A percentile compares a stretch with the other conserved stretches of the same genome.
Conservation (phyloP, 2,113 vertebrate genomes). For the Axis porcinus region DNA sequence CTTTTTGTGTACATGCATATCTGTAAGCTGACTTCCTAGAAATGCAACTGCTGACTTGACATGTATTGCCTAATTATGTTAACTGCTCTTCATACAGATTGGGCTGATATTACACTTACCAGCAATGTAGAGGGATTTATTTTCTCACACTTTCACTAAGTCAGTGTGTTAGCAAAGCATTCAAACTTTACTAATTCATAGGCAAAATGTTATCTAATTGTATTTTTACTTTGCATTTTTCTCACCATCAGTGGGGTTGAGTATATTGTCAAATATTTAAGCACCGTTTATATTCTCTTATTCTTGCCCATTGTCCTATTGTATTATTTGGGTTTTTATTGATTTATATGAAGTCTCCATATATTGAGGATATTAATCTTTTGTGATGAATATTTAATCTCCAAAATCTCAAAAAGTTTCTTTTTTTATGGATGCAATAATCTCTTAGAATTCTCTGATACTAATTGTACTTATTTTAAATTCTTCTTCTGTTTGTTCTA, state of each 20-base stretch:
- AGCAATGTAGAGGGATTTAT: neutral
- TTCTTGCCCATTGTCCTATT: neutral
- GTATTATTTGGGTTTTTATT: neutral
- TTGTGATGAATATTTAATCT: slow-evolving; percentile 3
- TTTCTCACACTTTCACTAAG: neutral
- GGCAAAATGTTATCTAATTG: neutral
- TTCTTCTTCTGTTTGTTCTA: slow-evolving; percentile 5
- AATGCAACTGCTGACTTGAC: neutral
- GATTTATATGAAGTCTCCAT: neutral
- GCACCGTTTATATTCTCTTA: neutral
- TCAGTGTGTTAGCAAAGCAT: neutral
- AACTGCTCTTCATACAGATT: neutral
- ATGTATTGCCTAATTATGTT: neutral
- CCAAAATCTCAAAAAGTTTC: neutral
- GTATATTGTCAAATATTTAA: neutral
- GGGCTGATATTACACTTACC: neutral
- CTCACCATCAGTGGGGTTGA: neutral
- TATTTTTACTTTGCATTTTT: neutral
- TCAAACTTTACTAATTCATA: neutral
- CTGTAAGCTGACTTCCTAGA: neutral
- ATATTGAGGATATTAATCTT: neutral
- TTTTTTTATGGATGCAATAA: neutral
- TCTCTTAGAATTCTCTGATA: slow-evolving; percentile 7
- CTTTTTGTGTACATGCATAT: neutral
- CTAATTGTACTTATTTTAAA: slow-evolving; percentile 14